Conservation (phyloP, 2,113 vertebrate genomes). For the Lasiurus cinereus region DNA sequence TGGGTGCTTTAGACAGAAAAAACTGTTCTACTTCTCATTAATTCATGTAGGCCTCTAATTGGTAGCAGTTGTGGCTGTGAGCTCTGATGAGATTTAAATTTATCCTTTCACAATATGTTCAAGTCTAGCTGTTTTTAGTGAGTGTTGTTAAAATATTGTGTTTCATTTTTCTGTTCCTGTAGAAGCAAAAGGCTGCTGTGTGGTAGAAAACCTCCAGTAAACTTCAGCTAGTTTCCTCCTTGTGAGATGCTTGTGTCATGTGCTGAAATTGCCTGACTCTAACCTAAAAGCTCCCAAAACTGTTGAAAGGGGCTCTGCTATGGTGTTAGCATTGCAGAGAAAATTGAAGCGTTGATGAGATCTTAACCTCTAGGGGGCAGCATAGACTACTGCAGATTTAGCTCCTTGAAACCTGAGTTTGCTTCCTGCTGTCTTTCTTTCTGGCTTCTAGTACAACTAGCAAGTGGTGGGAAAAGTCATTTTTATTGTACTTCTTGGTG, state of each 20-base stretch:
- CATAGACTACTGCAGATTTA: background rate
- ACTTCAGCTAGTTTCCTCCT: background rate
- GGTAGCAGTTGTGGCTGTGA: background rate
- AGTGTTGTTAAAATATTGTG: background rate
- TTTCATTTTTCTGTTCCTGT: background rate
- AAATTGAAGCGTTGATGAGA: background rate
- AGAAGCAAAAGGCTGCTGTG: background rate
- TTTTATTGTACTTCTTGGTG: background rate
- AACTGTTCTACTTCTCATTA: background rate
- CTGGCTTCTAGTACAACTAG: background rate
- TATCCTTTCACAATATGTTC: background rate
- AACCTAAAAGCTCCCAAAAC: background rate
- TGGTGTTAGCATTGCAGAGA: no score
- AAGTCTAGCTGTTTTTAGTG: background rate
- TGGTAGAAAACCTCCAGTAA: background rate
- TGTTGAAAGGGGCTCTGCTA: background rate
- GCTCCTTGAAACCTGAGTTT: background rate
- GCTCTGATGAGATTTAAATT: background rate
- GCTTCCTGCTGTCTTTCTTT: background rate
- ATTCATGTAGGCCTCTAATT: background rate
- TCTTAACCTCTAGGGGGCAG: slow-evolving; percentile 61
- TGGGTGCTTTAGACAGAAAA: background rate
- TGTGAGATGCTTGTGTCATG: background rate
- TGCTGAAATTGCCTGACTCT: background rate
- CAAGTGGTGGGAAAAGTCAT: background rate